Percentiles rank a stretch among this genome's conserved stretches.
Conservation (phyloP, 2,113 vertebrate genomes). For the Pseudolaguvia tuberculata region DNA sequence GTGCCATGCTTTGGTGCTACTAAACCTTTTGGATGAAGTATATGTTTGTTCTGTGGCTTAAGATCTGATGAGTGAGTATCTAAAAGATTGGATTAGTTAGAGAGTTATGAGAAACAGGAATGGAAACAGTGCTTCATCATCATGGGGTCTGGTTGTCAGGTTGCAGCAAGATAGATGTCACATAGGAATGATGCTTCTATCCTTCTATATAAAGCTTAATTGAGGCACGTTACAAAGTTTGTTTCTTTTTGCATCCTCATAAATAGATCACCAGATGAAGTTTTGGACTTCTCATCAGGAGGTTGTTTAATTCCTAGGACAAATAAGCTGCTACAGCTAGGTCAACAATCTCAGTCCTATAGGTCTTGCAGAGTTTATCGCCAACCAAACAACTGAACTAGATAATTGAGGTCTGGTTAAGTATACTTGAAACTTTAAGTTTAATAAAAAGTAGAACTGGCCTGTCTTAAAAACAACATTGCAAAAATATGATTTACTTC, state of each 20-base stretch:
- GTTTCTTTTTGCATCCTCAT: constrained; percentile 47
- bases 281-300: no score
- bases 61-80: constrained; percentile 32
- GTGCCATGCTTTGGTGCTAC: constrained; percentile 8
- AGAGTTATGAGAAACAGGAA: constrained; percentile 3
- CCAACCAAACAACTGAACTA: no score
- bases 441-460: not conserved
- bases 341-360: no score
- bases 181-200: constrained; percentile 51
- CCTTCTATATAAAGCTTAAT: constrained; percentile 48
- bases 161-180: constrained; percentile 41
- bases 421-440: no score
- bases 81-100: constrained; percentile 17
- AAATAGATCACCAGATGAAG: constrained; percentile 27
- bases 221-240: constrained; percentile 45
- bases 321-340: no score
- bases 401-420: no score
- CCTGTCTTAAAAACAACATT: not conserved
- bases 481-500: not conserved
- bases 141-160: constrained; percentile 25
- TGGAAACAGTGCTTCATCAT: constrained; percentile 11
- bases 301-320: no score
- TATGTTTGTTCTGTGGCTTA: not conserved
- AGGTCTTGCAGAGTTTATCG: no score
- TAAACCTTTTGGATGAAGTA: constrained; percentile 2